phyloP scores from a whole-genome alignment of 2,888 invertebrate genomes.

The Notodromas monacha region DNA sequence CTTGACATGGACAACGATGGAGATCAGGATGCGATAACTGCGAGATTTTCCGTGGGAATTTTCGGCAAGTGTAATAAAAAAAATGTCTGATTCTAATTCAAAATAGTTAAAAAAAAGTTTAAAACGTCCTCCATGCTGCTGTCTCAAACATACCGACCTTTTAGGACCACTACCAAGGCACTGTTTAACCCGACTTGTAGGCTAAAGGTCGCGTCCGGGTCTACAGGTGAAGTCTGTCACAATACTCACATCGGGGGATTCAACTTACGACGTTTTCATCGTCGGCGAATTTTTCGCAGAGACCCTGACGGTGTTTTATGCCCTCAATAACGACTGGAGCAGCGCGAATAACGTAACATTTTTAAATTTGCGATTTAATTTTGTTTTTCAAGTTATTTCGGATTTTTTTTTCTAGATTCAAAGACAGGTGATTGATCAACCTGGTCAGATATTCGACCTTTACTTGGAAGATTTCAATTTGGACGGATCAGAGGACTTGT shows the following conservation, averaged over 20 bases:
- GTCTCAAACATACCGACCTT: no score
- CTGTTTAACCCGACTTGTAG: no score
- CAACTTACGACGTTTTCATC: conserved; percentile 11
- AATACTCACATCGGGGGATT: no score
- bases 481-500: conserved; percentile 12
- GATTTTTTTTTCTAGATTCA: no score
- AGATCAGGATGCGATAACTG: conserved; percentile 12
- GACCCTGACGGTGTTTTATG: conserved; percentile 11
- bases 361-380: background rate
- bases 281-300: conserved; percentile 13
- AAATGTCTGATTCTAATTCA: no score
- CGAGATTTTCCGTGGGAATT: conserved; percentile 10
- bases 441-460: conserved; percentile 13
- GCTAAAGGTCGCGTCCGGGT: no score
- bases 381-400: no score
- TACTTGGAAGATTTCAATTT: conserved; percentile 12
- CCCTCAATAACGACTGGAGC: conserved; percentile 8
- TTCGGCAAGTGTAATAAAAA: background rate
- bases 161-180: no score
- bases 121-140: no score
- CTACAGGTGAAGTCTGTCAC: no score
- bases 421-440: conserved; percentile 11
- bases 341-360: background rate
- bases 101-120: no score
- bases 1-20: conserved; percentile 13